phyloP scores from a whole-genome alignment of 2,888 invertebrate genomes.

The Ptilodon capucinus region DNA sequence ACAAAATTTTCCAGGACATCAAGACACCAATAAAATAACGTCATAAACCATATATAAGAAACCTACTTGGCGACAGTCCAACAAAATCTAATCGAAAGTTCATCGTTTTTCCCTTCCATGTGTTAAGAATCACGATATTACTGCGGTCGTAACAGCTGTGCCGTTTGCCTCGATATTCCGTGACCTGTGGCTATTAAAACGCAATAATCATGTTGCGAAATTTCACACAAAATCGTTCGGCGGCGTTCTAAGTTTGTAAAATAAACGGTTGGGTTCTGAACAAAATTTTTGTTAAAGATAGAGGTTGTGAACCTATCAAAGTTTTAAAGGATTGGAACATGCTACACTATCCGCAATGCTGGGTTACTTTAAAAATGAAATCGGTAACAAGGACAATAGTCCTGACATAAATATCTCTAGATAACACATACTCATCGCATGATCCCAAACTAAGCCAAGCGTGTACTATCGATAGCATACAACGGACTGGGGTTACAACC shows the following conservation, averaged over 20 bases:
- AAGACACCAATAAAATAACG: neutral
- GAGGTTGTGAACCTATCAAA: neutral
- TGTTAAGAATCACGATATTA: slow-evolving; percentile 37
- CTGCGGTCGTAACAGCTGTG: slow-evolving; percentile 51
- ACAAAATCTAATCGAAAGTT: neutral
- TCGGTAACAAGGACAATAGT: too few species aligned
- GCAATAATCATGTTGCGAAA: slow-evolving; percentile 34
- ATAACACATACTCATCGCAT: too few species aligned
- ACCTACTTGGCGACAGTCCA: neutral
- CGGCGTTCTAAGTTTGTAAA: neutral
- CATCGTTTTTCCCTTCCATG: slow-evolving; percentile 12
- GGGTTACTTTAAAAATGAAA: too few species aligned
- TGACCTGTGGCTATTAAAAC: slow-evolving; percentile 45
- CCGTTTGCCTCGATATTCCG: slow-evolving; percentile 36
- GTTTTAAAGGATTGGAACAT: neutral
- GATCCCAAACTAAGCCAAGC: too few species aligned
- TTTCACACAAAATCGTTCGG: slow-evolving; percentile 20
- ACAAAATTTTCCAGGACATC: too few species aligned
- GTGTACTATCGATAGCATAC: too few species aligned
- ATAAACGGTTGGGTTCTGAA: neutral
- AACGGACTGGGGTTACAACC: too few species aligned
- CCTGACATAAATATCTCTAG: too few species aligned
- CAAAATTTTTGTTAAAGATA: neutral
- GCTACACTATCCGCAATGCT: too few species aligned
- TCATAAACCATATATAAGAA: neutral